These are phyloP conservation scores for Barbus barbus DNA, from an alignment of 2,113 vertebrate species.

Conservation along the genomic window DNA sequence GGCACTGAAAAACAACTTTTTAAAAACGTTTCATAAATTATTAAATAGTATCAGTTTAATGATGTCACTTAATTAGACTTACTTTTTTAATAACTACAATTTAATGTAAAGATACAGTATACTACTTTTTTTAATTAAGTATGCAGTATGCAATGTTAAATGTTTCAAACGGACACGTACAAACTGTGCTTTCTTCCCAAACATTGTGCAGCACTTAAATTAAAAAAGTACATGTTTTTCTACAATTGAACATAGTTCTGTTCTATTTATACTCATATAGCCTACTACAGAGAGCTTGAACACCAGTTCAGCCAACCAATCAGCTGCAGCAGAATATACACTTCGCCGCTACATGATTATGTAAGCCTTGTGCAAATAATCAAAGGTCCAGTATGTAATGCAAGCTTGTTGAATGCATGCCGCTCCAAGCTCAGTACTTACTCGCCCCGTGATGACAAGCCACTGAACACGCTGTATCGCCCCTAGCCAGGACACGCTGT, in stretches of 20 bases:
- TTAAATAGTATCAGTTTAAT: no score
- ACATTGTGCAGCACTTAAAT: background rate
- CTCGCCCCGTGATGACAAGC: background rate
- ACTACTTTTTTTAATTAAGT: background rate
- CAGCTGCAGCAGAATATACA: background rate
- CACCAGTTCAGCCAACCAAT: background rate
- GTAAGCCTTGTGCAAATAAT: background rate
- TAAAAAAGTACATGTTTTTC: background rate
- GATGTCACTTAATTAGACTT: no score
- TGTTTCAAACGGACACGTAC: background rate
- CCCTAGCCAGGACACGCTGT: slow-evolving; percentile 4
- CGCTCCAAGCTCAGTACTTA: background rate
- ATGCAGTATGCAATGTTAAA: background rate
- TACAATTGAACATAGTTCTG: background rate
- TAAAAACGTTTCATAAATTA: no score
- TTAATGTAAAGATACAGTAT: no score
- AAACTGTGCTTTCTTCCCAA: background rate
- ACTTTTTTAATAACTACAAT: no score
- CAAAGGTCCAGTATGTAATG: slow-evolving; percentile 13
- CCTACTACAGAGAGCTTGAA: background rate
- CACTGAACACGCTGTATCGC: background rate
- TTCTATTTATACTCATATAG: background rate
- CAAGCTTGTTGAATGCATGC: background rate
- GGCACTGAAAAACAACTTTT: no score
- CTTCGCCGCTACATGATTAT: background rate